These are phyloP conservation scores for Drosophila chauvacae DNA, from an alignment of 1,140 invertebrate genomes.

Conservation along the genomic window DNA sequence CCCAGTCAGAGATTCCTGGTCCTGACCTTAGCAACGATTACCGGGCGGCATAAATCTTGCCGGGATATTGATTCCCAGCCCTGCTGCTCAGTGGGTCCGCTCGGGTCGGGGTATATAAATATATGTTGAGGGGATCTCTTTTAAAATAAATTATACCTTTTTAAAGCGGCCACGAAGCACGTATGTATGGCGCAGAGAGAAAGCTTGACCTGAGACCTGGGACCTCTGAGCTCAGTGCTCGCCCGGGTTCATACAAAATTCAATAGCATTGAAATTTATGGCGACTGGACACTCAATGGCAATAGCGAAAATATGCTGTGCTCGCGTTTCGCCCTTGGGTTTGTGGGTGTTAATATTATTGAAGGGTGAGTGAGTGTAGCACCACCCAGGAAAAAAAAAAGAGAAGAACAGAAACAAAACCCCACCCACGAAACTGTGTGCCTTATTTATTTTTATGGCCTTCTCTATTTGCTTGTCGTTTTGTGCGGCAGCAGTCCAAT, in stretches of 20 bases:
- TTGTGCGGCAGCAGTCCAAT: conserved; percentile 73
- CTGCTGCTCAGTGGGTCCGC: background rate
- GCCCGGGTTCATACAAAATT: conserved; percentile 72
- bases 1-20: conserved; percentile 56
- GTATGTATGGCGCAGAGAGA: conserved; percentile 23
- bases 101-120: conserved; percentile 18
- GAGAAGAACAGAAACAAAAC: conserved; percentile 10
- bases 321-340: conserved; percentile 41
- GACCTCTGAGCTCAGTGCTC: conserved; percentile 13
- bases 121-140: conserved; percentile 65
- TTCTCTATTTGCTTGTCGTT: conserved; percentile 79
- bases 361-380: conserved; percentile 9
- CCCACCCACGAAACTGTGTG: conserved; percentile 24
- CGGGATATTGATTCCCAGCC: conserved; percentile 70
- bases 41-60: conserved; percentile 73
- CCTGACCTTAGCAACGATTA: conserved; percentile 76
- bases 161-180: conserved; percentile 68
- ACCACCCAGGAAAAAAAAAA: background rate
- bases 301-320: conserved; percentile 70
- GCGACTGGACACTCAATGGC: conserved; percentile 72
- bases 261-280: conserved; percentile 81
- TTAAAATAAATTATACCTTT: conserved; percentile 82
- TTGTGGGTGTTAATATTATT: conserved; percentile 67
- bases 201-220: conserved; percentile 42
- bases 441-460: conserved; percentile 82